Conservation (phyloP, 2,888 invertebrate genomes). For the Chydorus sphaericus region DNA sequence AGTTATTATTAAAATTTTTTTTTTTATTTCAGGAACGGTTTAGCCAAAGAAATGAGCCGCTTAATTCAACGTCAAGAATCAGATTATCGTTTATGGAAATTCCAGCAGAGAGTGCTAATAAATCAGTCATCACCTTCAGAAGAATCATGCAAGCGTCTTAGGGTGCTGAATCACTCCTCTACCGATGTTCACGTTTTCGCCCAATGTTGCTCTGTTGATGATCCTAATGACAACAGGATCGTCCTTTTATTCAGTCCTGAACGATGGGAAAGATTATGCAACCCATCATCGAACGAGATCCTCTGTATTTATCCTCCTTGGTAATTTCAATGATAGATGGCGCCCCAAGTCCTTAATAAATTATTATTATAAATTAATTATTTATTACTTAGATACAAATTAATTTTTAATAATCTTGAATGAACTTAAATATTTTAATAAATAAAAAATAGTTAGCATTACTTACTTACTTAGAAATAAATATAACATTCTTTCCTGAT, state of each 20-base stretch:
- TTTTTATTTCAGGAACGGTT: background rate
- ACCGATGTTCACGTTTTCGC: background rate
- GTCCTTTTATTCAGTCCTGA: background rate
- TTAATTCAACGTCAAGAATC: background rate
- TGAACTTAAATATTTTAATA: no score
- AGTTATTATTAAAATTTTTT: background rate
- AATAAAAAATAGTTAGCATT: no score
- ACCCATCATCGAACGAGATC: background rate
- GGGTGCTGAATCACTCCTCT: background rate
- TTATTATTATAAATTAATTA: no score
- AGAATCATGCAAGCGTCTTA: no score
- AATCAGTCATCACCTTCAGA: no score
- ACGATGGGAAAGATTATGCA: background rate
- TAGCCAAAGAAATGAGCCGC: background rate
- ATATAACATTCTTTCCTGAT: no score
- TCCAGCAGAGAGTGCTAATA: background rate
- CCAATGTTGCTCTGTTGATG: background rate
- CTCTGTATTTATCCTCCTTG: background rate
- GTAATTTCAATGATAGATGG: no score
- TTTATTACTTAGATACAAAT: no score
- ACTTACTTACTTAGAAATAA: no score
- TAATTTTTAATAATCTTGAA: no score
- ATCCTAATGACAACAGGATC: background rate
- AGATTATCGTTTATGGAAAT: constrained; percentile 3
- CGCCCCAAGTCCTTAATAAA: no score